Base-by-base conservation (phyloP, 2,113 vertebrate species). In the Cricetomys ansorgei region DNA sequence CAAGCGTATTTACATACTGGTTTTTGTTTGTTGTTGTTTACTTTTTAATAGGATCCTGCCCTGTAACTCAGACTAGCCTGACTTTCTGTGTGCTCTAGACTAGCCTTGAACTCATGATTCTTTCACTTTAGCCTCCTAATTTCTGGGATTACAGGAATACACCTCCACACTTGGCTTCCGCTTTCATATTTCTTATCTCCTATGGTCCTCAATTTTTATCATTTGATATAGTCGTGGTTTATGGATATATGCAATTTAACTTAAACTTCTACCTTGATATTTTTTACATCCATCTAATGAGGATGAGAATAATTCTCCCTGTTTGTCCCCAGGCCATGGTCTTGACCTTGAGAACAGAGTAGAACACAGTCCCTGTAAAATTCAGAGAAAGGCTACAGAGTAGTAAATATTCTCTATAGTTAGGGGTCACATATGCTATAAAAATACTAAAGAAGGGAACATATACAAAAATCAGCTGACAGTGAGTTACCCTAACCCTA, bases 271-370 rank as follows among this genome's bases (percentile, higher is more conserved):
- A 27, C 43, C 31, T 87, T 57, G 1, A 6, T 77, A 37, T 84
- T 57, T 43, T 92, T 84, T 25, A 37, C 62, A 73, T 40, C 13
- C 84, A 23, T 92, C 55, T 72, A 95, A 95, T 79, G 12, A 88
- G 12, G 31, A 64, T 48, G 62, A 57, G 43, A 79, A n/a, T 21
- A 92, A 21, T 16, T 86, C 34, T 83, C n/a, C 31, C 25, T 27
- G 40, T 27, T 94, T 95, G 45, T 45, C 48, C 67, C 65, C n/a
- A 76, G 25, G 13, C 27, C 1, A 15, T 34, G 16, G 64, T 79
- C 37, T 27, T 65, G 69, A 31, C 64, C 37, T 55, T 80, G 13
- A 85, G 53, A 75, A 94, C 34, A 55, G 0, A 91, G 62, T 25
- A 37, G 1, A 50, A 23, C 67, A 87, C 76, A n/a, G n/a, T n/a